Conservation (phyloP, 2,888 invertebrate genomes). For the Dimorphilus gyrociliatus region DNA sequence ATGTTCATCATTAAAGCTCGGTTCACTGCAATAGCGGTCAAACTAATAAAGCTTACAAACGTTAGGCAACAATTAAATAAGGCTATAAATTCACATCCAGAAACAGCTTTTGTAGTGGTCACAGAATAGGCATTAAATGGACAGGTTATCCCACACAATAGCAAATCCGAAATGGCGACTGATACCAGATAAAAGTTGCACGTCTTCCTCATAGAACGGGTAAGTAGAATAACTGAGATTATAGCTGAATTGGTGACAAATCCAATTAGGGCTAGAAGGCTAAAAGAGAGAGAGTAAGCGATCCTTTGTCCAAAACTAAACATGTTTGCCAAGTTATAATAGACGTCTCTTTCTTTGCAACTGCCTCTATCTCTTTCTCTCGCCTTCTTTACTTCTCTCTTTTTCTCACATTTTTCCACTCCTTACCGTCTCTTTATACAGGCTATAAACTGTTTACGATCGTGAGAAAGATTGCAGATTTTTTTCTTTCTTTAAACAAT, state of each 20-base stretch:
- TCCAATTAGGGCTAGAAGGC: not conserved
- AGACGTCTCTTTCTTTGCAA: too few species aligned
- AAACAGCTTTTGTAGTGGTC: not conserved
- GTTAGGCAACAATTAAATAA: conserved; percentile 1
- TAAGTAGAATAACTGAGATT: not conserved
- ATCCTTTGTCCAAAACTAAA: not conserved
- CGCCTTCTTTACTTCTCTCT: too few species aligned
- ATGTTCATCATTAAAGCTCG: not conserved
- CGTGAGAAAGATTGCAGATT: too few species aligned
- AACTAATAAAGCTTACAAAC: conserved; percentile 1
- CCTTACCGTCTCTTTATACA: too few species aligned
- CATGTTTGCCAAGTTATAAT: too few species aligned
- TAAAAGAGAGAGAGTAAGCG: conserved; percentile 1
- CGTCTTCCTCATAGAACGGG: conserved; percentile 2
- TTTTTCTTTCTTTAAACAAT: too few species aligned
- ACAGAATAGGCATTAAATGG: conserved; percentile 3
- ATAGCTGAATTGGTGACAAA: conserved; percentile 2
- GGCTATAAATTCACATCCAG: conserved; percentile 3
- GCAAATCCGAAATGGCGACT: conserved; percentile 4
- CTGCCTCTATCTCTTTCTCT: too few species aligned
- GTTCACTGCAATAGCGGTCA: conserved; percentile 5
- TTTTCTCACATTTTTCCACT: too few species aligned
- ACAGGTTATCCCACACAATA: conserved; percentile 3
- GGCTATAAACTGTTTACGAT: too few species aligned
- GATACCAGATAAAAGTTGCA: conserved; percentile 5